Percentiles rank a stretch among this genome's conserved stretches.
Conservation (phyloP, 2,113 vertebrate genomes). For the Callipepla squamata region DNA sequence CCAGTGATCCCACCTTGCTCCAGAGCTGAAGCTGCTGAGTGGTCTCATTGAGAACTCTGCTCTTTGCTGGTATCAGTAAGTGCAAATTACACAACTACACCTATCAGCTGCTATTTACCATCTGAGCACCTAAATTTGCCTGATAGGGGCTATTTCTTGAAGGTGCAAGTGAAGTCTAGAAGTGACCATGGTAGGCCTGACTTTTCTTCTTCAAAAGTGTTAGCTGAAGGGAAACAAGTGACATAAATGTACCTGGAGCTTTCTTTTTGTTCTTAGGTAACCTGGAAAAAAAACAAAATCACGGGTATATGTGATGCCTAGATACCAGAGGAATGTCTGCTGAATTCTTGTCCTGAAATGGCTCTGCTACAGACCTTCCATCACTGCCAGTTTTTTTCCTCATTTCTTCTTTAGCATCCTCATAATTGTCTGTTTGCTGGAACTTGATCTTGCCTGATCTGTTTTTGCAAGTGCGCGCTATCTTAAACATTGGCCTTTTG, state of each 20-base stretch:
- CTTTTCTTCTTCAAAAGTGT: background rate
- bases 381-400: background rate
- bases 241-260: background rate
- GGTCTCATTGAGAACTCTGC: background rate
- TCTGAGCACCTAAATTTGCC: background rate
- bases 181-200: background rate
- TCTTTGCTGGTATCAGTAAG: fast-evolving
- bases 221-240: background rate
- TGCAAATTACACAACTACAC: background rate
- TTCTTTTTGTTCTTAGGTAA: background rate
- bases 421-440: background rate
- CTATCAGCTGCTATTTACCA: background rate
- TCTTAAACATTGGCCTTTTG: background rate
- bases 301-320: background rate
- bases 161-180: background rate
- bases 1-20: background rate
- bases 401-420: background rate
- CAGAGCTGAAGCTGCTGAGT: background rate
- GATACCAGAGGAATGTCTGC: background rate
- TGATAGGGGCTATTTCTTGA: background rate
- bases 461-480: background rate
- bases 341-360: background rate
- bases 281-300: background rate
- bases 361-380: background rate
- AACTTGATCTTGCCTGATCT: background rate